Base-by-base conservation (phyloP, 2,113 vertebrate genomes). In the Onychostruthus taczanowskii region DNA sequence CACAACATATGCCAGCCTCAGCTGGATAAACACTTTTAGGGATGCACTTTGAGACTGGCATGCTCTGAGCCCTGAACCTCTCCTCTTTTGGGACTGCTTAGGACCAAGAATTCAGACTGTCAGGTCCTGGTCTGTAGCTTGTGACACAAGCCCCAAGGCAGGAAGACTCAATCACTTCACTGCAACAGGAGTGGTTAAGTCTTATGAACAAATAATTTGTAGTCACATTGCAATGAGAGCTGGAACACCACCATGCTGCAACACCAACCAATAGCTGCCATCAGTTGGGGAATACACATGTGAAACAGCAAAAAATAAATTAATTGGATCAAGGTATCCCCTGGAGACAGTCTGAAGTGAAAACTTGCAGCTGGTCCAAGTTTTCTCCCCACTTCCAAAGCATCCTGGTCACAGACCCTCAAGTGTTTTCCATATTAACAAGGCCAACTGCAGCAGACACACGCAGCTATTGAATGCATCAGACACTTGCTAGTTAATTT, bases 241-340 rank as follows among this genome's bases (percentile, higher is more conserved):
- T 64, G 1, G 1, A 82, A 6, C 15, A 64, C 21, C 39, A 62
- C 18, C 8, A 35, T 4, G 7, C 58, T 61, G 58, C 58, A 37
- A 37, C n/a, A 37, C n/a, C 16, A 69, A 67, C 23, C 1, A 2
- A 23, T 2, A n/a, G 22, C 53, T 72, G 56, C 12, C 16, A 1
- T 44, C 41, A 39, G 15, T 8, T 30, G 10, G 8, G 10, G 11
- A 78, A 82, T 7, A 70, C 12, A 44, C 0, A 0, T 12, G 12
- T 15, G 16, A 75, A 90, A 13, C 5, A 6, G 24, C 27, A 79
- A 56, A 82, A 47, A 68, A 24, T 6, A 59, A 46, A 31, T 44
- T 49, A 44, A 27, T 5, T 66, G 26, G 10, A 41, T 69, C 18
- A 62, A 69, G 18, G 31, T 19, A 46, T 46, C 49, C 41, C 30